Evolutionary conservation across 2,888 invertebrate species (phyloP).

Genomic region (Agapostemon virescens): DNA sequence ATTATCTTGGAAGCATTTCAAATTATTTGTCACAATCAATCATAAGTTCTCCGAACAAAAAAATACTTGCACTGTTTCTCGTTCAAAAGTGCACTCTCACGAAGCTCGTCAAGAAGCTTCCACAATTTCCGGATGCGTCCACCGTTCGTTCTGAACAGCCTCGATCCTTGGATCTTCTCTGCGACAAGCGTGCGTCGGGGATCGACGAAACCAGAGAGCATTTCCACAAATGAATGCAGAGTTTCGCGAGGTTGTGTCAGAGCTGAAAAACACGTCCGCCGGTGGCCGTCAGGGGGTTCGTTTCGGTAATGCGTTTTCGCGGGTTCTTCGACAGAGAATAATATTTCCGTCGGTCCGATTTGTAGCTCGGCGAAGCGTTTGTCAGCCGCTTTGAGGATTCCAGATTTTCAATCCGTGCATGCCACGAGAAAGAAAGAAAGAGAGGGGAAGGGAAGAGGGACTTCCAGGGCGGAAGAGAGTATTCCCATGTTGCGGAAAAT

Average conservation of each 20-base stretch:
- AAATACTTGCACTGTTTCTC: no score
- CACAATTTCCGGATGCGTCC: neutral
- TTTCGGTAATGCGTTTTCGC: constrained; percentile 4
- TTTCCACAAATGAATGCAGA: neutral
- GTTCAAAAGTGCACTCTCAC: no score
- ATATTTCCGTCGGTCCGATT: constrained; percentile 19
- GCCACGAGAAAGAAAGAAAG: constrained; percentile 24
- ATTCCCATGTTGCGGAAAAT: constrained; percentile 54
- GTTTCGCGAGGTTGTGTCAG: neutral
- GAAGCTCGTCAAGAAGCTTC: neutral
- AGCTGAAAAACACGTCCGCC: neutral
- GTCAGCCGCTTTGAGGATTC: constrained; percentile 45
- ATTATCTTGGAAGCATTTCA: no score
- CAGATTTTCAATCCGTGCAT: constrained; percentile 43
- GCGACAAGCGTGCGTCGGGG: neutral
- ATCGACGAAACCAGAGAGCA: neutral
- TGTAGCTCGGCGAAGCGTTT: constrained; percentile 34
- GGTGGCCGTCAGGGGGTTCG: neutral
- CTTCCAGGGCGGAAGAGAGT: constrained; percentile 29
- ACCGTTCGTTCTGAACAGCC: neutral
- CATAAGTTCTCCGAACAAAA: no score
- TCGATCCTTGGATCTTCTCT: neutral
- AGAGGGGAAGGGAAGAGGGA: neutral
- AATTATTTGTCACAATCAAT: no score
- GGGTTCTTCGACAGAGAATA: constrained; percentile 8